Evolutionary conservation across 2,888 invertebrate genomes (phyloP), one percentile per base, ranked within the genome.

Genomic region (Epistrophe grossulariae): DNA sequence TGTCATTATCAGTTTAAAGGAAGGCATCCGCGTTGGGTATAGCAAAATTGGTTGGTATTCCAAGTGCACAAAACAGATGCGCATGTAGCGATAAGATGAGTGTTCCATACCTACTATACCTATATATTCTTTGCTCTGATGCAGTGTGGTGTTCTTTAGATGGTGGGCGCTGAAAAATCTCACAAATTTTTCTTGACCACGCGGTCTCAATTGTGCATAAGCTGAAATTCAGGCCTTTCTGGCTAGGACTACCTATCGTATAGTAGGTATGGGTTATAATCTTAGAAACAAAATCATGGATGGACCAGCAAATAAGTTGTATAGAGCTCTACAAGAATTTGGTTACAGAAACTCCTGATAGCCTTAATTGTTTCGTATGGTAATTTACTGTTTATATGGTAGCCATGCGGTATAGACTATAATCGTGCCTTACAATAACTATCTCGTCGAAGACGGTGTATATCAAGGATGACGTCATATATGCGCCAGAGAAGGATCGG

Each of bases 341-440:
- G 66, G 78, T 87, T 79, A 28, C 5, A 79, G 82, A 82, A 83
- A 78, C 82, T 70, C 85, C 82, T 70, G 85, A 87, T 87, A 87
- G 85, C 82, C 85, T 87, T 87, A 87, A 87, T 87, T 87, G 85
- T 87, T 71, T 87, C 50, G 79, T 87, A 87, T 87, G 85, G 82
- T 87, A 87, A 87, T 87, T 76, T 76, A 87, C 68, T 62, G 74
- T 70, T 78, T 55, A n/a, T n/a, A n/a, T n/a, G 62, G 81, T 45
- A 76, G 66, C 38, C 57, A 31, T n/a, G n/a, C n/a, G 55, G n/a
- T 9, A 13, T 9, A 57, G 24, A 45, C 24, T 28, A 24, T 28
- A n/a, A 50, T 13, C 52, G 50, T 74, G 66, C 45, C 24, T 52
- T 70, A 78, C 71, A 64, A 78, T 73, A 70, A 52, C 48, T 62